Percentiles rank a stretch among this genome's conserved stretches.
phyloP scores from a whole-genome alignment of 2,888 invertebrate species.

The Dasysyrphus tricinctus region DNA sequence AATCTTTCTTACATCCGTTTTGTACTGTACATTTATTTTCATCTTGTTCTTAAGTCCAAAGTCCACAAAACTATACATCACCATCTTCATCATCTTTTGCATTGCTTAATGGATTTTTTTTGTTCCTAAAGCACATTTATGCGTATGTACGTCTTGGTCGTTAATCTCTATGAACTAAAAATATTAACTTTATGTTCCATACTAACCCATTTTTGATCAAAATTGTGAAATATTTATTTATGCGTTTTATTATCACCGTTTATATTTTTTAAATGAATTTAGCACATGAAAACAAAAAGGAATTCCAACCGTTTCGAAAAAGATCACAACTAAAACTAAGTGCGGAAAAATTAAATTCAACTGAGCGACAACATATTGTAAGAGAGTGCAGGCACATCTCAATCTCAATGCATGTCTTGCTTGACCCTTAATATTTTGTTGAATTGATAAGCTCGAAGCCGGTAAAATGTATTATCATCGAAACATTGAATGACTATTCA shows the following conservation, averaged over 20 bases:
- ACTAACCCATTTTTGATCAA: constrained; percentile 60
- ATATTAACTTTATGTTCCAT: background rate
- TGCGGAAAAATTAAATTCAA: constrained; percentile 30
- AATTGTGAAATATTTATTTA: background rate
- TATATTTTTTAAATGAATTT: background rate
- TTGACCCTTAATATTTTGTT: constrained; percentile 42
- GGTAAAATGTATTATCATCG: constrained; percentile 40
- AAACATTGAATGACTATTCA: background rate
- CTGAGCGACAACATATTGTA: background rate
- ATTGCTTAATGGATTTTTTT: too few species aligned
- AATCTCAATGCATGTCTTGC: constrained; percentile 14
- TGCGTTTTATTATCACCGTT: background rate
- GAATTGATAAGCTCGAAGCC: constrained; percentile 56
- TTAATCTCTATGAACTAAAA: background rate
- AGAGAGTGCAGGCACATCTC: constrained; percentile 15
- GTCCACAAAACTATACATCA: too few species aligned
- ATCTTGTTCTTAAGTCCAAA: too few species aligned
- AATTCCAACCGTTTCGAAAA: constrained; percentile 62
- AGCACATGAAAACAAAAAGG: background rate
- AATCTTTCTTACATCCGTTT: too few species aligned
- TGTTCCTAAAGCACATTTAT: too few species aligned
- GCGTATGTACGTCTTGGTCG: too few species aligned
- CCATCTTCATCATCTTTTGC: too few species aligned
- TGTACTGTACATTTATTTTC: too few species aligned
- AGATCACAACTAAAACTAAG: constrained; percentile 56